Evolutionary conservation across 2,113 vertebrate genomes (phyloP), one percentile per base, ranked within the genome.

Genomic region (Chroicocephalus ridibundus): DNA sequence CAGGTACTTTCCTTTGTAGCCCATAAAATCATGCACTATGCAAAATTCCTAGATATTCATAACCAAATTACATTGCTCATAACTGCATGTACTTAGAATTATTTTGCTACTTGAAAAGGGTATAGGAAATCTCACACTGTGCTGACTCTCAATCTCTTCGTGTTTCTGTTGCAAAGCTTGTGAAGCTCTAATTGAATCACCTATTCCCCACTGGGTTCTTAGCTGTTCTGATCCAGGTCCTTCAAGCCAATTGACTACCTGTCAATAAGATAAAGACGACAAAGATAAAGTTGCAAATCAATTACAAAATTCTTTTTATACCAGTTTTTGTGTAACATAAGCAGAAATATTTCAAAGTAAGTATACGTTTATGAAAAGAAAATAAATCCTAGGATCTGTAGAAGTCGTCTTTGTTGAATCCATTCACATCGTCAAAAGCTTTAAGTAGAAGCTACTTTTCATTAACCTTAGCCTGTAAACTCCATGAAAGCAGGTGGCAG

Each of bases 221-320:
- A 99, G 97, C 61, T 99, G 99, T 55, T 99, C 99, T 34, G 98
- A 99, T 76, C 99, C 99, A 20, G 99, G 99, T 90, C 99, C 99
- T 98, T 99, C 99, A 93, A 99, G 98, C 99, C 99, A 99, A 92
- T 99, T 99, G 93, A 99, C 99, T 68, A 99, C 99, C 99, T 99
- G 91, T 60, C 85, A 96, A 42, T 18, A n/a, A 64, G 71, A 96
- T 9, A 74, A 94, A 94, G 61, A 91, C 40, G 25, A 96, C 51
- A 95, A 81, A 76, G 89, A 70, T 47, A 46, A 88, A 79, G 79
- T 34, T 68, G 57, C 51, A 95, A 80, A 96, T 62, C n/a, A 91
- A 54, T 82, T 21, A 79, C 17, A 38, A 38, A 38, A 38, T 38
- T 38, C 38, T 38, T 38, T 38, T 38, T 38, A 38, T 38, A 38